Evolutionary conservation across 2,888 invertebrate species (phyloP).

Genomic region (Megamerina dolium): DNA sequence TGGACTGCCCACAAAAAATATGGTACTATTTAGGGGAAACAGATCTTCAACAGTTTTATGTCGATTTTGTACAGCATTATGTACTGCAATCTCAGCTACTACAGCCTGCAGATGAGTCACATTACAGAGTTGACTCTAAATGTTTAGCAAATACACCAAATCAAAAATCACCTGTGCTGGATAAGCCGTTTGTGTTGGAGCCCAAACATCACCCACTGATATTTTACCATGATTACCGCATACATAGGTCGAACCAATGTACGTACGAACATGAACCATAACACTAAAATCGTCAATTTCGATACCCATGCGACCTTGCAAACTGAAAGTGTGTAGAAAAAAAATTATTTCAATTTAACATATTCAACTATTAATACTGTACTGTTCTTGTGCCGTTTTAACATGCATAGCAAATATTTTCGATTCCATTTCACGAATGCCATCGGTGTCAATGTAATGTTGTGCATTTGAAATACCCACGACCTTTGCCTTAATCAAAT

Average conservation of each 20-base stretch:
- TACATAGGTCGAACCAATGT: conserved; percentile 63
- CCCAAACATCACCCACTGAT: conserved; percentile 69
- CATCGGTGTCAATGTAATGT: conserved; percentile 43
- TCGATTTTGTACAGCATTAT: conserved; percentile 44
- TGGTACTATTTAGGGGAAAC: conserved; percentile 60
- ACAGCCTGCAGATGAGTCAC: conserved; percentile 52
- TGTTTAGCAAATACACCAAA: background rate
- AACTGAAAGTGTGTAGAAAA: conserved; percentile 20
- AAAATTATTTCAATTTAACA: background rate
- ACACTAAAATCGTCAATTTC: conserved; percentile 63
- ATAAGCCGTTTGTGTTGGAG: conserved; percentile 56
- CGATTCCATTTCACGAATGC: conserved; percentile 24
- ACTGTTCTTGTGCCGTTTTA: conserved; percentile 38
- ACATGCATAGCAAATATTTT: conserved; percentile 29
- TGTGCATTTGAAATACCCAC: conserved; percentile 38
- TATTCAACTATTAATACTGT: conserved; percentile 19
- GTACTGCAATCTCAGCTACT: conserved; percentile 31
- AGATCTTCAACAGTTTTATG: conserved; percentile 52
- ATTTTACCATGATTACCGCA: conserved; percentile 59
- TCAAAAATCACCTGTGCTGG: conserved; percentile 52
- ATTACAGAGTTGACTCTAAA: conserved; percentile 42
- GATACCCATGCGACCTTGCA: conserved; percentile 64
- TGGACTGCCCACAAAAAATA: conserved; percentile 73
- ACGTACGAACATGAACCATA: conserved; percentile 64
- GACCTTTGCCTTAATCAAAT: conserved; percentile 76